Evolutionary conservation across 1,140 invertebrate genomes (phyloP).

Genomic region (Brachionus rotundiformis): DNA sequence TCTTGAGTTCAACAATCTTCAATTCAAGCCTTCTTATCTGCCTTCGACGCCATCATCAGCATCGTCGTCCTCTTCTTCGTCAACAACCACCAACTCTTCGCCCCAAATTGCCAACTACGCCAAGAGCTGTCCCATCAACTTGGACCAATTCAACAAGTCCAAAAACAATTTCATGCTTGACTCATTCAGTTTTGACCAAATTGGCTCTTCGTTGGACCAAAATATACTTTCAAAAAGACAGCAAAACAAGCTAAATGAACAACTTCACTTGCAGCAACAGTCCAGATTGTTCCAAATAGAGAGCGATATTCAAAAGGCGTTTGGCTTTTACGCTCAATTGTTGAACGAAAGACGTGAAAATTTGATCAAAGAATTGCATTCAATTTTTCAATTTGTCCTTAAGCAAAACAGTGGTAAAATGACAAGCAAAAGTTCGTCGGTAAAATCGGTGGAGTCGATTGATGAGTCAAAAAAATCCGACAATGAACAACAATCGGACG

Average conservation of each 20-base stretch:
- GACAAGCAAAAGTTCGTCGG: neutral
- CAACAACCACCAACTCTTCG: conserved; percentile 16
- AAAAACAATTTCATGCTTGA: conserved; percentile 32
- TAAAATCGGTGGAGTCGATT: neutral
- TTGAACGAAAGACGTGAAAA: neutral
- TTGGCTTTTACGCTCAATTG: neutral
- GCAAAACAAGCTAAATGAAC: neutral
- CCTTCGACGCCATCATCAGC: conserved; percentile 1
- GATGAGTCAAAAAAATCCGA: neutral
- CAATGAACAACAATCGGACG: neutral
- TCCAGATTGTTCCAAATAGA: neutral
- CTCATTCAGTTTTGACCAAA: neutral
- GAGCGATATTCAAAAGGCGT: conserved; percentile 26
- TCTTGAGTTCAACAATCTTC: neutral
- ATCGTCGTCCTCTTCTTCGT: neutral
- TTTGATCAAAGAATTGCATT: conserved; percentile 19
- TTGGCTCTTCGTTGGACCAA: neutral
- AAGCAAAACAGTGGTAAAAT: conserved; percentile 12
- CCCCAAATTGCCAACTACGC: conserved; percentile 10
- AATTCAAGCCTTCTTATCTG: neutral
- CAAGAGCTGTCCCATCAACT: neutral
- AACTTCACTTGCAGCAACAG: conserved; percentile 12
- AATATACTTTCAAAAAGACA: neutral
- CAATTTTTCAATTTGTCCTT: conserved; percentile 24
- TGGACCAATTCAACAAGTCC: neutral